Percentiles rank a stretch among this genome's conserved stretches.
phyloP scores from a whole-genome alignment of 1,140 invertebrate species.

The Drosophila sturtevanti region DNA sequence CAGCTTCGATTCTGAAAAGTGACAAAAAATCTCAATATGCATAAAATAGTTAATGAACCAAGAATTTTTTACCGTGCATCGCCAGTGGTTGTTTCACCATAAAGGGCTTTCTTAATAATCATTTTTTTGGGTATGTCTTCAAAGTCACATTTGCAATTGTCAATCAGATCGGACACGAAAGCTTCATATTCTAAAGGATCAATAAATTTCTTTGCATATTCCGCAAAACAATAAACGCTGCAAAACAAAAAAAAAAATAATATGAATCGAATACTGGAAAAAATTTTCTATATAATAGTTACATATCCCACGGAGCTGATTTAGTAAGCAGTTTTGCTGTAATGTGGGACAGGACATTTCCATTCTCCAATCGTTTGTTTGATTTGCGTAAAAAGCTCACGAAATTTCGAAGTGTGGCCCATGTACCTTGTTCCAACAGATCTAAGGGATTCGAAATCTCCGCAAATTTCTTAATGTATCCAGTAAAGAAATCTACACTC shows the following conservation, averaged over 20 bases:
- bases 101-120: conserved; percentile 33
- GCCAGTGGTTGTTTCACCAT: conserved; percentile 54
- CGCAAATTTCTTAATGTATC: background rate
- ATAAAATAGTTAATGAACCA: background rate
- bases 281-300: too few relatives aligned
- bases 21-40: background rate
- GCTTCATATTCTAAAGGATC: conserved; percentile 19
- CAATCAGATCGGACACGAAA: conserved; percentile 16
- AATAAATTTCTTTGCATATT: conserved; percentile 39
- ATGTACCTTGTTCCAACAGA: conserved; percentile 49
- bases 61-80: conserved; percentile 53
- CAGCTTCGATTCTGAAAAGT: background rate
- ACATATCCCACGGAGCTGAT: too few relatives aligned
- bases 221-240: too few relatives aligned
- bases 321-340: too few relatives aligned
- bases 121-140: background rate
- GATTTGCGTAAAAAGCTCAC: conserved; percentile 3
- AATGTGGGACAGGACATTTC: conserved; percentile 23
- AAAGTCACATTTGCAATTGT: background rate
- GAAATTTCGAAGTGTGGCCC: conserved; percentile 27
- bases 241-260: too few relatives aligned
- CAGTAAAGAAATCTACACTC: conserved; percentile 46
- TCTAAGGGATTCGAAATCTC: conserved; percentile 35
- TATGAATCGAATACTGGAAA: too few relatives aligned
- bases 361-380: conserved; percentile 23